Evolutionary conservation across 2,113 vertebrate genomes (phyloP), one percentile per base, ranked within the genome.

Genomic region (Lepidothrix coronata): DNA sequence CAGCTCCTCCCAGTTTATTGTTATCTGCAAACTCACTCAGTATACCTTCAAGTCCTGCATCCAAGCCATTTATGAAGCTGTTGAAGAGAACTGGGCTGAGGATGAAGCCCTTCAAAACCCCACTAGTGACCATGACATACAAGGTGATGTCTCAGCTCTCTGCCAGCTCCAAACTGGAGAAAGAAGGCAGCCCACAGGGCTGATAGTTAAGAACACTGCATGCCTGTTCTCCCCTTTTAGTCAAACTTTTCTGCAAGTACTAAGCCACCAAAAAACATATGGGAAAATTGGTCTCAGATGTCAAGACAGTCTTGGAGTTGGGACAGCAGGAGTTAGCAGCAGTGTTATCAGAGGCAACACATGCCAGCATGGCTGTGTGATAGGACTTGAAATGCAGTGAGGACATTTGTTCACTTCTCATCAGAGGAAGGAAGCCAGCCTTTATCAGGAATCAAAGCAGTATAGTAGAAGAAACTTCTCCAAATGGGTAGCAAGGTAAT

Each of bases 401-500:
- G n/a, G 68, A 5, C 39, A 11, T 49, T 82, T 74, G 28, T 73
- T 95, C 31, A 43, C 37, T 43, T 86, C 81, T 78, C 66, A n/a
- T 31, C 24, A 3, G 7, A 70, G 14, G 52, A 75, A 71, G 12
- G 5, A 91, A 31, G 25, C 16, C 14, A 41, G 39, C n/a, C 61
- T 7, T 6, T 35, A 30, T 14, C 48, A 80, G 54, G 66, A 85
- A 55, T 70, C 44, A 74, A 76, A 83, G n/a, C 25, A 61, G 28
- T n/a, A 22, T 10, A 46, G 37, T 3, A 52, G n/a, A 84, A 71
- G 48, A 83, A 95, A 85, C 12, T 82, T 82, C 83, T 93, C 54
- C 11, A 58, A 96, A 61, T 62, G 75, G 62, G 46, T 61, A 89
- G 58, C 70, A 93, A 96, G 83, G 62, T 80, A 82, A 55, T 77